These are phyloP conservation scores for Zoanthus solanderi DNA, from an alignment of 92 coral and sea anemone species.

Conservation along the genomic window DNA sequence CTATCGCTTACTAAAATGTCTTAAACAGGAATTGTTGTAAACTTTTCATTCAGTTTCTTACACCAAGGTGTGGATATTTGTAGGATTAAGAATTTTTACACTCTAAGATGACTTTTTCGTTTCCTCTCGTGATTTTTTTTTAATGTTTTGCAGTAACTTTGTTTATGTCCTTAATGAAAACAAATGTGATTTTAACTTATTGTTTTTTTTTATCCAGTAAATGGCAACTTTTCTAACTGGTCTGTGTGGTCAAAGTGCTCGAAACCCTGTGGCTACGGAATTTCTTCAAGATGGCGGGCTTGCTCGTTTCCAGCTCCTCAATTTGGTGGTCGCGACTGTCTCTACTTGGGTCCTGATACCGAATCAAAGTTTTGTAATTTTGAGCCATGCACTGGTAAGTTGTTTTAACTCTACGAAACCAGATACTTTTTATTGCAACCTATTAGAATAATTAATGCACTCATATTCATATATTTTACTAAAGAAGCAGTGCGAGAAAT, in stretches of 20 bases:
- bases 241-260: slow-evolving; percentile 37
- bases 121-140: no score
- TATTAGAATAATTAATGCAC: background rate
- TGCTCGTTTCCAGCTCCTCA: slow-evolving; percentile 46
- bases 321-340: slow-evolving; percentile 44
- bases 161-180: background rate
- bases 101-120: no score
- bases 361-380: slow-evolving; percentile 41
- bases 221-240: slow-evolving; percentile 40
- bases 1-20: no score
- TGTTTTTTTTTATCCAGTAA: background rate
- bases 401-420: background rate
- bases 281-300: slow-evolving; percentile 37
- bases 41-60: no score
- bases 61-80: no score
- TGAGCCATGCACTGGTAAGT: slow-evolving; percentile 27
- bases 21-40: no score
- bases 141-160: background rate
- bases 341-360: slow-evolving; percentile 39
- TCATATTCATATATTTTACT: background rate
- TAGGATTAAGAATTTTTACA: no score
- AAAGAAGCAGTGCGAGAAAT: no score
- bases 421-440: background rate
- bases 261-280: slow-evolving; percentile 40
- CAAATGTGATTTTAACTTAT: background rate